Conservation (phyloP, 2,888 invertebrate species). For the Ornithoptera priamus region DNA sequence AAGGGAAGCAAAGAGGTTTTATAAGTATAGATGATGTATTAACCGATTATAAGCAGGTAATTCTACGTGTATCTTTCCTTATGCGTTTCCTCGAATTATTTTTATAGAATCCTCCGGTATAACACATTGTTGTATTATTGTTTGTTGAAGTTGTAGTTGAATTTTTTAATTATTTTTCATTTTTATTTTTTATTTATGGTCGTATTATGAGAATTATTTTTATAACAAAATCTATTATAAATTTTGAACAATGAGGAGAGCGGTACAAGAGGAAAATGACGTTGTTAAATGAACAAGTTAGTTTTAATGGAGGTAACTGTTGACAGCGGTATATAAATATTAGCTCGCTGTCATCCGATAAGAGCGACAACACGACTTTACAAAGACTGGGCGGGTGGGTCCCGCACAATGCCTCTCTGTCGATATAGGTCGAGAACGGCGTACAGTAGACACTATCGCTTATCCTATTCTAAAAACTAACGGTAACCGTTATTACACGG, state of each 20-base stretch:
- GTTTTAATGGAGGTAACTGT: slow-evolving; percentile 47
- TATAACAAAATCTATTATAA: no score
- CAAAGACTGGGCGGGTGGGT: slow-evolving; percentile 36
- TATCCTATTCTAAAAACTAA: slow-evolving; percentile 28
- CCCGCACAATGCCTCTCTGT: slow-evolving; percentile 18
- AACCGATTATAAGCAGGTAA: no score
- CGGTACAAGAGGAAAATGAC: neutral
- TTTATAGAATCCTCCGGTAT: no score
- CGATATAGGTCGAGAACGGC: slow-evolving; percentile 24
- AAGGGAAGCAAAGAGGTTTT: neutral
- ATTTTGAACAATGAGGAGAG: no score
- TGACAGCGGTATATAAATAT: slow-evolving; percentile 60
- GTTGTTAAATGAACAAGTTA: slow-evolving; percentile 38
- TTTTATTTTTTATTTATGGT: no score
- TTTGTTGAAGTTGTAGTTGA: no score
- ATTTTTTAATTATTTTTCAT: no score
- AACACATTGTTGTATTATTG: no score
- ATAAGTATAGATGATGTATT: neutral
- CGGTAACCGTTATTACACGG: slow-evolving; percentile 22
- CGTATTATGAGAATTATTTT: no score
- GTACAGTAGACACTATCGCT: slow-evolving; percentile 17
- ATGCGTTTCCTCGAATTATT: no score
- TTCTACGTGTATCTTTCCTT: no score
- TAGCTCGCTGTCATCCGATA: slow-evolving; percentile 56
- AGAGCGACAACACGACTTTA: slow-evolving; percentile 58